phyloP scores from a whole-genome alignment of 2,797 vertebrate species.

The Staurois parvus region DNA sequence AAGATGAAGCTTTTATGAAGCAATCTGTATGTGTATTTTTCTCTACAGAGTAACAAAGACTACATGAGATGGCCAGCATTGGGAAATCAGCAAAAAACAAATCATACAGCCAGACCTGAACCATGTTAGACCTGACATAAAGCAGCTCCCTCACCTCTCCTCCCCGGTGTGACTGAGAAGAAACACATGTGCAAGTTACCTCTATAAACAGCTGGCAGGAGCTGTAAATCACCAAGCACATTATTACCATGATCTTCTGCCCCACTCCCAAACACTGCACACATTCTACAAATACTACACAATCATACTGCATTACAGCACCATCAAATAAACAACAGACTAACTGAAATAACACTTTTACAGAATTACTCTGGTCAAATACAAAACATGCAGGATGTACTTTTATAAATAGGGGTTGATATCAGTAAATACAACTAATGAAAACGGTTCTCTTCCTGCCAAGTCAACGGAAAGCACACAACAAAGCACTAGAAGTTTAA shows the following conservation, averaged over 20 bases:
- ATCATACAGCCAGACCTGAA: conserved; percentile 1
- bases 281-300: background rate
- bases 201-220: conserved; percentile 46
- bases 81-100: conserved; percentile 30
- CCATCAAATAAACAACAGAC: background rate
- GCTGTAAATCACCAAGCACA: conserved; percentile 20
- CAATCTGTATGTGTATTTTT: background rate
- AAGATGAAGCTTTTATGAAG: background rate
- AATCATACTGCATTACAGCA: too few relatives aligned
- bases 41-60: conserved; percentile 20
- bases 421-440: too few relatives aligned
- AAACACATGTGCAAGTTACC: conserved; percentile 43
- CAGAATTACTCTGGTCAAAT: too few relatives aligned
- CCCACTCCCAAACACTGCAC: background rate
- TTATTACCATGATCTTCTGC: conserved; percentile 10
- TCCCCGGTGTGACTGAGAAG: conserved; percentile 36
- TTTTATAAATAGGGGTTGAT: too few relatives aligned
- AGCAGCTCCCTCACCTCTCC: conserved; percentile 31
- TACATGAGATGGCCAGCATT: background rate
- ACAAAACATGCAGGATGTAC: too few relatives aligned
- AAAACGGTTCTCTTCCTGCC: too few relatives aligned
- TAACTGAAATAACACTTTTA: background rate
- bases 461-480: too few relatives aligned
- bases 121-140: conserved; percentile 29
- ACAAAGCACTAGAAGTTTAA: too few relatives aligned